These are phyloP conservation scores for Etheostoma cragini DNA, from an alignment of 2,113 vertebrate species.

Conservation along the genomic window DNA sequence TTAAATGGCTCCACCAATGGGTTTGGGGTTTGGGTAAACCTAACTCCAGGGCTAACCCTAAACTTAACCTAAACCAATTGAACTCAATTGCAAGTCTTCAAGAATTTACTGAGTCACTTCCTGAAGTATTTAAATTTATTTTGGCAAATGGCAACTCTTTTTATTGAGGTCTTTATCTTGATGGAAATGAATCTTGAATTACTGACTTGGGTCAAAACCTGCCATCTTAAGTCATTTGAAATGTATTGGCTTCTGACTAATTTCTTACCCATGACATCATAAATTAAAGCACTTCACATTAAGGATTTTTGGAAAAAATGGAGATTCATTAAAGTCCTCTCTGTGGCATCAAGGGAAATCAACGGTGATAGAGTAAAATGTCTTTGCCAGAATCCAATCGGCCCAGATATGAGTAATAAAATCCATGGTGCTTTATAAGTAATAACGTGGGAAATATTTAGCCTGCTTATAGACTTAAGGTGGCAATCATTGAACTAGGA, in stretches of 20 bases:
- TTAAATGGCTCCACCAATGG: neutral
- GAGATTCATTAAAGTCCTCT: conserved; percentile 82
- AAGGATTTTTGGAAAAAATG: conserved; percentile 59
- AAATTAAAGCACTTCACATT: conserved; percentile 63
- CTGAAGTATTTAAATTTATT: conserved; percentile 31
- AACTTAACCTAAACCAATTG: neutral
- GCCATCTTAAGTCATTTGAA: conserved; percentile 55
- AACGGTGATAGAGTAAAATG: conserved; percentile 72
- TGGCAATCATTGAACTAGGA: conserved; percentile 53
- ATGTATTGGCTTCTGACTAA: conserved; percentile 50
- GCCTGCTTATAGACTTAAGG: conserved; percentile 64
- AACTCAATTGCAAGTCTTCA: neutral
- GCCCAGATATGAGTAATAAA: conserved; percentile 72
- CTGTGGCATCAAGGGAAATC: conserved; percentile 77
- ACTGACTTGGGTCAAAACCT: conserved; percentile 63
- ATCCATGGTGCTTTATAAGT: conserved; percentile 72
- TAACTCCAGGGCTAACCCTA: too few species aligned
- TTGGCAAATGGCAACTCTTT: conserved; percentile 21
- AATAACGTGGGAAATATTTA: conserved; percentile 78
- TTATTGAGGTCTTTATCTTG: conserved; percentile 28
- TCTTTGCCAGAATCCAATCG: conserved; percentile 73
- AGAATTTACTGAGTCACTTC: neutral
- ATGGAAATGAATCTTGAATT: conserved; percentile 61
- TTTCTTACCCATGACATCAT: conserved; percentile 49
- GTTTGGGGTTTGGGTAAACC: too few species aligned